Conservation (phyloP, 2,888 invertebrate species). For the Lypha dubia region DNA sequence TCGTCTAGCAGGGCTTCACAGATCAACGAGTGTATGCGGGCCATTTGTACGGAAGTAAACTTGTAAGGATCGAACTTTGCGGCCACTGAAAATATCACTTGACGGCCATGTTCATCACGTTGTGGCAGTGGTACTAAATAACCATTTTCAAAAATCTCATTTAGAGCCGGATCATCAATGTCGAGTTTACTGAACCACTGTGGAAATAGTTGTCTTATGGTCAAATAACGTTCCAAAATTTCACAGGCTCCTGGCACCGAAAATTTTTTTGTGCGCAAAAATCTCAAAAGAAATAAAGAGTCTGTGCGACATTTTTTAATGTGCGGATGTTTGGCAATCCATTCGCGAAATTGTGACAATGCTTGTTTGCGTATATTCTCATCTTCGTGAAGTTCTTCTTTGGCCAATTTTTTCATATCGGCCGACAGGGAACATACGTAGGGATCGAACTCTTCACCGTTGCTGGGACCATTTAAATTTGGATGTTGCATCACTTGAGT, state of each 20-base stretch:
- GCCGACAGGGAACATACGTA: conserved; percentile 80
- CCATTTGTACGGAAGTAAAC: conserved; percentile 92
- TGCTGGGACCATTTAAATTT: conserved; percentile 77
- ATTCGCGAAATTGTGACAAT: conserved; percentile 90
- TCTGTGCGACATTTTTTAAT: conserved; percentile 93
- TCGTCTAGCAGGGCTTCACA: conserved; percentile 93
- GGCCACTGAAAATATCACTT: conserved; percentile 91
- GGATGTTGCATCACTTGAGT: conserved; percentile 81
- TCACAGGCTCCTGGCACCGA: conserved; percentile 93
- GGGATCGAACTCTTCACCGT: conserved; percentile 81
- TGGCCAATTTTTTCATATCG: conserved; percentile 86
- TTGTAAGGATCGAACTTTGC: conserved; percentile 91
- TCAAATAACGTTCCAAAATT: conserved; percentile 93
- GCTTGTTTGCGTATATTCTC: conserved; percentile 89
- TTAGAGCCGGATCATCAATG: conserved; percentile 90
- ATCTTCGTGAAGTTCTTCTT: conserved; percentile 91
- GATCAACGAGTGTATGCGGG: conserved; percentile 92
- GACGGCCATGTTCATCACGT: conserved; percentile 89
- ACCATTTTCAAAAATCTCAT: conserved; percentile 91
- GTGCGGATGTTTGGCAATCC: conserved; percentile 91
- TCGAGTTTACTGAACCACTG: conserved; percentile 93
- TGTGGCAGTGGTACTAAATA: conserved; percentile 90
- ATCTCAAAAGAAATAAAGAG: conserved; percentile 91
- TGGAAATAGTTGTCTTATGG: conserved; percentile 92
- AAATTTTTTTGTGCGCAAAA: conserved; percentile 94